A percentile compares a stretch with the other conserved stretches of the same genome.
Evolutionary conservation across 1,140 invertebrate species (phyloP).

Genomic region (Camponotus vicinus): DNA sequence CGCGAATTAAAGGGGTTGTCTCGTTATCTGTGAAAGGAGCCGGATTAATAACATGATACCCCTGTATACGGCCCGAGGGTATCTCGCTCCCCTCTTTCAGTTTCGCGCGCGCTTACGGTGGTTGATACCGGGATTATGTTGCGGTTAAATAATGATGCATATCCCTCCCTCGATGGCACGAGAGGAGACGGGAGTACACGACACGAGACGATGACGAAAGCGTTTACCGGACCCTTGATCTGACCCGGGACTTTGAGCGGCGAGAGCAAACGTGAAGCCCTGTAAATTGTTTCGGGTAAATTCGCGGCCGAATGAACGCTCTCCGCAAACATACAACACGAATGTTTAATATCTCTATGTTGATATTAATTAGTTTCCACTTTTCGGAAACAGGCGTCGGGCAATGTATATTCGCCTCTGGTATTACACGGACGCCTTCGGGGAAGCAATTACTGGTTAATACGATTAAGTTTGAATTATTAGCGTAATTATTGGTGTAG

Average conservation of each 20-base stretch:
- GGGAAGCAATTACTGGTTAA: constrained; percentile 53
- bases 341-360: constrained; percentile 48
- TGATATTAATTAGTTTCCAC: constrained; percentile 62
- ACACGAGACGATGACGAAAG: constrained; percentile 39
- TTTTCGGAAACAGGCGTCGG: constrained; percentile 54
- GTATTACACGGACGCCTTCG: constrained; percentile 42
- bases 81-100: constrained; percentile 19
- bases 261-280: constrained; percentile 3
- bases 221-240: constrained; percentile 26
- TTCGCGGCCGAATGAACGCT: constrained; percentile 38
- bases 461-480: constrained; percentile 56
- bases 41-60: constrained; percentile 68
- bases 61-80: neutral
- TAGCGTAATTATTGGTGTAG: constrained; percentile 46
- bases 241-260: neutral
- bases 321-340: neutral
- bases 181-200: neutral
- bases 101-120: neutral
- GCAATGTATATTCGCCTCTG: constrained; percentile 37
- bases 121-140: constrained; percentile 55
- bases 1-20: constrained; percentile 66
- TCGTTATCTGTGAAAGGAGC: constrained; percentile 64
- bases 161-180: constrained; percentile 23
- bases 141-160: constrained; percentile 64
- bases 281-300: constrained; percentile 50